phyloP scores from a whole-genome alignment of 92 coral and sea anemone species.

The Metridium senile region DNA sequence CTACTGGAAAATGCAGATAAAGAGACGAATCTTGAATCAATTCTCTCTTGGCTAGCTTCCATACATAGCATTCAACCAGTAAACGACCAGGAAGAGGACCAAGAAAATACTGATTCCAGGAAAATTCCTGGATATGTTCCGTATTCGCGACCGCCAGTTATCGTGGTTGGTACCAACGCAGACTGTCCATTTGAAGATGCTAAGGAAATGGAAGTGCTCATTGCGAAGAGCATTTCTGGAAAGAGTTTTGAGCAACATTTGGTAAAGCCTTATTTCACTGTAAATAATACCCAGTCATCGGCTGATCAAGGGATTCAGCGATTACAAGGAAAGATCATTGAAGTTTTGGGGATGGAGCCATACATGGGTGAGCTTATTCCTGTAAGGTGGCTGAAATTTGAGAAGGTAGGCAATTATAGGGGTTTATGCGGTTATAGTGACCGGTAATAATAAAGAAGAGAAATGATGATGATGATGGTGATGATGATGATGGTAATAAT shows the following conservation, averaged over 20 bases:
- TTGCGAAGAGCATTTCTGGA: constrained; percentile 67
- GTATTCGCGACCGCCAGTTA: constrained; percentile 76
- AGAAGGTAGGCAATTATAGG: constrained; percentile 74
- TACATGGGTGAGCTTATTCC: constrained; percentile 89
- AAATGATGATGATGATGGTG: too few species aligned
- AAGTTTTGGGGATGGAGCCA: constrained; percentile 69
- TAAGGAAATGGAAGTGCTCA: constrained; percentile 64
- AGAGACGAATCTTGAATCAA: constrained; percentile 80
- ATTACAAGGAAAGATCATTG: constrained; percentile 61
- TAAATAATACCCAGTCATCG: constrained; percentile 69
- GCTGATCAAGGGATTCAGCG: constrained; percentile 59
- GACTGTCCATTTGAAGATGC: constrained; percentile 73
- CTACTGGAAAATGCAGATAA: constrained; percentile 60
- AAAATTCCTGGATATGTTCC: constrained; percentile 25
- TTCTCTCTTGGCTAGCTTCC: constrained; percentile 83
- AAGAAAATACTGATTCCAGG: background rate
- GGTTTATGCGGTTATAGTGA: too few species aligned
- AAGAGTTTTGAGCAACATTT: constrained; percentile 78
- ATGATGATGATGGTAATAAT: too few species aligned
- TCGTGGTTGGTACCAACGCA: constrained; percentile 72
- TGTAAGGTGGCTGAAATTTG: constrained; percentile 80
- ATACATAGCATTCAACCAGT: constrained; percentile 60
- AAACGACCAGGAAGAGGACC: constrained; percentile 24
- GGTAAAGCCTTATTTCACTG: constrained; percentile 62
- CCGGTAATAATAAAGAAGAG: too few species aligned